These are phyloP conservation scores for Stichodactyla mertensii DNA, from an alignment of 64 coral and sea anemone species.

Conservation along the genomic window DNA sequence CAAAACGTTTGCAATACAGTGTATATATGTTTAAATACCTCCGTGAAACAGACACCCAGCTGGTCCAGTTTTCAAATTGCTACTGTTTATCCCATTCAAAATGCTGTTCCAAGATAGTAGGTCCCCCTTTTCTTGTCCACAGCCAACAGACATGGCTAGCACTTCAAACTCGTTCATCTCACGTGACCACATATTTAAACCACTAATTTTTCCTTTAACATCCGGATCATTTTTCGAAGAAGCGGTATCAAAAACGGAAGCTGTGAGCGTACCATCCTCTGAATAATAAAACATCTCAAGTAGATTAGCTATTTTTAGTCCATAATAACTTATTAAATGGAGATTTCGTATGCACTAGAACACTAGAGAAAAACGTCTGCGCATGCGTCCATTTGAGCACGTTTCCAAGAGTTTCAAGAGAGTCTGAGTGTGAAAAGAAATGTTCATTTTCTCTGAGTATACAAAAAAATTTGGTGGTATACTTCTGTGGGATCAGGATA, in stretches of 20 bases:
- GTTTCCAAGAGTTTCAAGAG: too few species aligned
- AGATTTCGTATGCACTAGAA: too few species aligned
- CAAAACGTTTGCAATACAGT: too few species aligned
- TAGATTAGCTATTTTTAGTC: too few species aligned
- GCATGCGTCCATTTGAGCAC: too few species aligned
- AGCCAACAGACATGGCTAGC: constrained; percentile 50
- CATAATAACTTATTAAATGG: too few species aligned
- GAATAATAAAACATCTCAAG: neutral
- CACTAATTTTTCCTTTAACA: constrained; percentile 3
- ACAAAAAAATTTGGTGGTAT: too few species aligned
- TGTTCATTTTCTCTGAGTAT: too few species aligned
- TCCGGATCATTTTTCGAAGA: neutral
- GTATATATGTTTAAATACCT: neutral
- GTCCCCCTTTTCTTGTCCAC: constrained; percentile 25
- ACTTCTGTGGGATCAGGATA: too few species aligned
- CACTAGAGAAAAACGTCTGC: too few species aligned
- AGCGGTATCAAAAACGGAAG: neutral
- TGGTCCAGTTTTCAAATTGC: neutral
- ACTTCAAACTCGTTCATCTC: constrained; percentile 34
- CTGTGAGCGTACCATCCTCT: constrained; percentile 12
- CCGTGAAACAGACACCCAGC: neutral
- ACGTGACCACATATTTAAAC: constrained; percentile 48
- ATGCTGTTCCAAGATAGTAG: constrained; percentile 35
- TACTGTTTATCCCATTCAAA: neutral
- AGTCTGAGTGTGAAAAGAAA: too few species aligned